phyloP scores from a whole-genome alignment of 2,113 vertebrate species.

The Ceyx melanurus region DNA sequence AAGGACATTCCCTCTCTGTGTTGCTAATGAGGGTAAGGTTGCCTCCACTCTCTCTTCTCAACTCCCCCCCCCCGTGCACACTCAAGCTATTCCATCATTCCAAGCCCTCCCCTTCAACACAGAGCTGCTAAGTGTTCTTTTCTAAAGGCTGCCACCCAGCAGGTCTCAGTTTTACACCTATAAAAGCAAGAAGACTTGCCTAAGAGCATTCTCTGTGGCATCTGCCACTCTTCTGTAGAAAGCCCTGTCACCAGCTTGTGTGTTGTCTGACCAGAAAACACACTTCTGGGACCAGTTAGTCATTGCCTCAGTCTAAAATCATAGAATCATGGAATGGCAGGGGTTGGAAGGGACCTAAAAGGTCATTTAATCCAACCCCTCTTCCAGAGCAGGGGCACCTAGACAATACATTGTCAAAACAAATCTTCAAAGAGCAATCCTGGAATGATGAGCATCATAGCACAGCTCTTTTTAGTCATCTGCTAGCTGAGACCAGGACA shows the following conservation, averaged over 20 bases:
- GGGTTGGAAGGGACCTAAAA: no score
- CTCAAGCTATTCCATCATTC: background rate
- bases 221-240: background rate
- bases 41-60: conserved; percentile 8
- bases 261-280: background rate
- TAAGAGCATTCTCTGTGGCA: background rate
- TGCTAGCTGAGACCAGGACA: background rate
- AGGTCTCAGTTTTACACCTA: background rate
- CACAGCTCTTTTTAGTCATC: background rate
- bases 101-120: background rate
- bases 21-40: conserved; percentile 52
- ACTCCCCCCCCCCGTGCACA: background rate
- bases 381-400: no score
- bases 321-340: no score
- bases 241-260: background rate
- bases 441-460: background rate
- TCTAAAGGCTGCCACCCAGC: background rate
- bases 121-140: background rate
- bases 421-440: background rate
- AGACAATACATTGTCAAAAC: no score
- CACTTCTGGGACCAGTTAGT: background rate
- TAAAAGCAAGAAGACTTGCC: background rate
- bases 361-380: no score
- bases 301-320: background rate
- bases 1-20: conserved; percentile 27